Evolutionary conservation across 1,140 invertebrate genomes (phyloP).

Genomic region (Steinernema feltiae): DNA sequence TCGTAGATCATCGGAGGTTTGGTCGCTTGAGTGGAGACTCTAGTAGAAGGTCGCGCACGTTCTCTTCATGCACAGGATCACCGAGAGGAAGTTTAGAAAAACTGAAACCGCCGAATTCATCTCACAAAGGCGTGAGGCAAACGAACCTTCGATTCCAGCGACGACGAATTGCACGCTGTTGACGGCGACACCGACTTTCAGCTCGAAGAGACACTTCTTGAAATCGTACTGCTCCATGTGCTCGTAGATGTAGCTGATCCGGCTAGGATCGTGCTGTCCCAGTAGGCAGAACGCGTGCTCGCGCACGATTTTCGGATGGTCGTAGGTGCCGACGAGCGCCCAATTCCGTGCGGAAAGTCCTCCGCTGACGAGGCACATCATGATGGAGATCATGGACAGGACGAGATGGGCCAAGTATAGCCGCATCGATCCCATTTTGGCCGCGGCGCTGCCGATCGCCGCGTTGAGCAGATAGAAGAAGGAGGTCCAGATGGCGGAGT

Average conservation of each 20-base stretch:
- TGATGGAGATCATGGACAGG: conserved; percentile 45
- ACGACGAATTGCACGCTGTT: conserved; percentile 49
- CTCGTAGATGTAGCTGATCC: conserved; percentile 49
- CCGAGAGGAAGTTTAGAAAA: conserved; percentile 41
- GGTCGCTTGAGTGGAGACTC: neutral
- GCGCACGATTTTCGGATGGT: conserved; percentile 41
- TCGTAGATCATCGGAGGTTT: neutral
- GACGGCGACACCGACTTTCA: conserved; percentile 51
- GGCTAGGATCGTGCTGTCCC: conserved; percentile 45
- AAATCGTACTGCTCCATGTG: conserved; percentile 53
- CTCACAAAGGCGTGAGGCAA: neutral
- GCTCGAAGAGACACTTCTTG: conserved; percentile 42
- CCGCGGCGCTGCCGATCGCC: conserved; percentile 42
- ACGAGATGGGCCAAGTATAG: conserved; percentile 47
- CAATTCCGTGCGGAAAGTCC: conserved; percentile 37
- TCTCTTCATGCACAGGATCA: conserved; percentile 39
- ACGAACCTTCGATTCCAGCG: conserved; percentile 37
- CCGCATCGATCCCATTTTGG: conserved; percentile 43
- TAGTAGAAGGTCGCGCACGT: conserved; percentile 25
- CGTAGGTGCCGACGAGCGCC: conserved; percentile 40
- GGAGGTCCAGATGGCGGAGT: conserved; percentile 51
- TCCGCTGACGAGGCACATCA: conserved; percentile 42
- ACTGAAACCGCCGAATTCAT: conserved; percentile 28
- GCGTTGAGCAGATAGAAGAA: conserved; percentile 48
- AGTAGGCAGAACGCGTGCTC: conserved; percentile 47